Conservation (phyloP, 1,140 invertebrate genomes). For the Ruditapes philippinarum region DNA sequence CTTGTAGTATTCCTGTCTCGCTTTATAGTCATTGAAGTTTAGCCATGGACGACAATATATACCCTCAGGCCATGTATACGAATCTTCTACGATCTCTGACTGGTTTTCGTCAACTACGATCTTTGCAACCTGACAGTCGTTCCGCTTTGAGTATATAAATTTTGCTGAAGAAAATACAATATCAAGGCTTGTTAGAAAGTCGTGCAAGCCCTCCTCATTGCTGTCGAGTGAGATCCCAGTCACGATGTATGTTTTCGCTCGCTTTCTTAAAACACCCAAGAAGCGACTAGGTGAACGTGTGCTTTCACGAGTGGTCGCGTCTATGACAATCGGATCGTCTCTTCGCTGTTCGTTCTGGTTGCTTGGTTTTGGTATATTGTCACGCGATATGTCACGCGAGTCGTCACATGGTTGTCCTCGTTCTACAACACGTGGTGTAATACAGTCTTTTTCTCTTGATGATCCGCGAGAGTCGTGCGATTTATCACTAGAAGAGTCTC, state of each 20-base stretch:
- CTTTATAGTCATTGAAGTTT: no score
- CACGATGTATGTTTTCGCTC: background rate
- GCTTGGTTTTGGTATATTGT: no score
- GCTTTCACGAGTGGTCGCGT: no score
- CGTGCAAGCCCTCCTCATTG: background rate
- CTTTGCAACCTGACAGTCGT: background rate
- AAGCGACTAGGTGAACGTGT: no score
- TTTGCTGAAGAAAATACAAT: background rate
- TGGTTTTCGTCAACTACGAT: conserved; percentile 2
- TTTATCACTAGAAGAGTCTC: no score
- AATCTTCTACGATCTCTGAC: background rate
- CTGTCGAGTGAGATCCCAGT: background rate
- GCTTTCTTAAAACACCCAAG: background rate
- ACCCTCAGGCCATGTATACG: background rate
- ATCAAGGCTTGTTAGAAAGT: background rate
- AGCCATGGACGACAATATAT: background rate
- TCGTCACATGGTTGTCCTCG: no score
- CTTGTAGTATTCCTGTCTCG: background rate
- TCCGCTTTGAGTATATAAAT: background rate
- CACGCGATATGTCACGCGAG: no score
- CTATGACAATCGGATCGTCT: no score
- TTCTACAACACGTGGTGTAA: no score
- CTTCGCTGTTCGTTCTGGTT: no score
- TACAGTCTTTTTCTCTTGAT: no score
- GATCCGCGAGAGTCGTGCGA: no score